These are phyloP conservation scores for Drosophila lutescens DNA, from an alignment of 2,888 invertebrate genomes.

Conservation along the genomic window DNA sequence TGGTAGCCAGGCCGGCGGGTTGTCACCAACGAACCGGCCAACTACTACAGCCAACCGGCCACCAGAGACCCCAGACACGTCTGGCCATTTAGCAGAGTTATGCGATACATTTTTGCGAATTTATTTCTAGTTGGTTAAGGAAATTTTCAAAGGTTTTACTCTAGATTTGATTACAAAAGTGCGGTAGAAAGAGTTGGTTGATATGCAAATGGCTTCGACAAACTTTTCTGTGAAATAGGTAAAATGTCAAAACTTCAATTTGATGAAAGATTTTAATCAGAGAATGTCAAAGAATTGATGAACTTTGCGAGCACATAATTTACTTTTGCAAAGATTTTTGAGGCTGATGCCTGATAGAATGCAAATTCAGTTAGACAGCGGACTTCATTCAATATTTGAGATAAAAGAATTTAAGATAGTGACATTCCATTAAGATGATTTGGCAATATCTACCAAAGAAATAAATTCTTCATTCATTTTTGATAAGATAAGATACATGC, in stretches of 20 bases:
- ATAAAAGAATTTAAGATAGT: background rate
- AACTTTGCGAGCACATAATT: conserved; percentile 10
- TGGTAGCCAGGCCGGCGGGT: conserved; percentile 31
- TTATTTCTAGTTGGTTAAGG: conserved; percentile 16
- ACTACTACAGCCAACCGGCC: conserved; percentile 17
- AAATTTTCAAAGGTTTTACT: conserved; percentile 36
- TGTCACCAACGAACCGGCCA: conserved; percentile 44
- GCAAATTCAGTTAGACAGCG: background rate
- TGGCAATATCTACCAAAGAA: background rate
- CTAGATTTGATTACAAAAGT: conserved; percentile 42
- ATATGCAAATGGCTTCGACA: conserved; percentile 28
- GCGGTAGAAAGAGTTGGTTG: conserved; percentile 6
- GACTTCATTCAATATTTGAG: background rate
- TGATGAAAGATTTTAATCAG: conserved; percentile 3
- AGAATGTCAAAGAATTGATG: conserved; percentile 13
- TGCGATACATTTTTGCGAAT: conserved; percentile 48
- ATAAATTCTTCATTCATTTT: background rate
- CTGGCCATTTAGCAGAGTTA: conserved; percentile 63
- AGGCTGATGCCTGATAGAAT: conserved; percentile 2
- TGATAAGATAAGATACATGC: background rate
- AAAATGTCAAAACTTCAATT: conserved; percentile 42
- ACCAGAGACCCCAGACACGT: conserved; percentile 50
- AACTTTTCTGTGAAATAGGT: conserved; percentile 27
- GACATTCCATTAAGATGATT: conserved; percentile 10
- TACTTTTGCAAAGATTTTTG: background rate